Percentiles rank a stretch among this genome's conserved stretches.
phyloP scores from a whole-genome alignment of 2,888 invertebrate species.

The Rhingia rostrata region DNA sequence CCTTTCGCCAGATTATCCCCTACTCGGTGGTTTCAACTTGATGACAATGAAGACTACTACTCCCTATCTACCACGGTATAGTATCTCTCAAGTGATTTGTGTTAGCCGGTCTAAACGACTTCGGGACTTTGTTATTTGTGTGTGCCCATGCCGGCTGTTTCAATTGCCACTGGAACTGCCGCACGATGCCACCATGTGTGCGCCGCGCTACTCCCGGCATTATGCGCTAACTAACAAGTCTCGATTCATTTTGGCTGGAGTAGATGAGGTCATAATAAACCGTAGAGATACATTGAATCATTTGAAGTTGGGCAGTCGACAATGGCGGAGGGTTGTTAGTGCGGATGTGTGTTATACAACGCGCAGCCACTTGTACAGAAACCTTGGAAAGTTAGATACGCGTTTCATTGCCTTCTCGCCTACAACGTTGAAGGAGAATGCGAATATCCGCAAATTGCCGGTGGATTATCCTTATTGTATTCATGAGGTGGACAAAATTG shows the following conservation, averaged over 20 bases:
- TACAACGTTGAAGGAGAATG: constrained; percentile 6
- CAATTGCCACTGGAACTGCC: constrained; percentile 40
- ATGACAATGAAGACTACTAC: constrained; percentile 1
- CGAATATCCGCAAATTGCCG: constrained; percentile 29
- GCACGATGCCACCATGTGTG: constrained; percentile 22
- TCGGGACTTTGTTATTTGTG: constrained; percentile 39
- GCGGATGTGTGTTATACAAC: constrained; percentile 22
- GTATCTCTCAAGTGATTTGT: constrained; percentile 57
- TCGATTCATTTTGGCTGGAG: constrained; percentile 28
- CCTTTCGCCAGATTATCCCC: constrained; percentile 18
- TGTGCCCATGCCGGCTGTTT: constrained; percentile 38
- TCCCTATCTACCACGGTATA: not conserved
- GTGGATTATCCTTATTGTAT: constrained; percentile 47
- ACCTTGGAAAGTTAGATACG: constrained; percentile 33
- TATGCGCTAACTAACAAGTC: constrained; percentile 55
- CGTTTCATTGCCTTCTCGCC: constrained; percentile 18
- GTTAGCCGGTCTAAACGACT: constrained; percentile 38
- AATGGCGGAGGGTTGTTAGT: constrained; percentile 25
- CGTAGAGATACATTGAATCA: constrained; percentile 31
- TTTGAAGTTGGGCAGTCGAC: constrained; percentile 29
- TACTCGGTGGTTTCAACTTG: not conserved
- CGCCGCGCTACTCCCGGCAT: constrained; percentile 31
- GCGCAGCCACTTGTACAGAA: constrained; percentile 41
- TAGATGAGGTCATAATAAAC: constrained; percentile 58
- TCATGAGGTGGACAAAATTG: constrained; percentile 20